Evolutionary conservation across 2,888 invertebrate species (phyloP).

Genomic region (Steromphala cineraria): DNA sequence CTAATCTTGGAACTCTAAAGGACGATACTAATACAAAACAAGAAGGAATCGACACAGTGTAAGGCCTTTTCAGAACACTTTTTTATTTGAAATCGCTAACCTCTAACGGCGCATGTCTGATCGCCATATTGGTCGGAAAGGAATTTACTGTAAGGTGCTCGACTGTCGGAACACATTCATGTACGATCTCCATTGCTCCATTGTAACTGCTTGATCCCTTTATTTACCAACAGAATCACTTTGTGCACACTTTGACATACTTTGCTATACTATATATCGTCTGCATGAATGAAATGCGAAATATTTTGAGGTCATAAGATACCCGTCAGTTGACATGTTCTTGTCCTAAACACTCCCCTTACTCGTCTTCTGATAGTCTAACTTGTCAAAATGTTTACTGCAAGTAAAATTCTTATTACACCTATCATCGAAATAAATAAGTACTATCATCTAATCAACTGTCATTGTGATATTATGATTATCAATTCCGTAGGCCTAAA

Average conservation of each 20-base stretch:
- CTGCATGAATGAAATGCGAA: background rate
- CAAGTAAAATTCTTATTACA: no score
- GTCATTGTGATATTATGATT: no score
- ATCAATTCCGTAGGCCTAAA: no score
- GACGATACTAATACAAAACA: background rate
- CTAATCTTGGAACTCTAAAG: slow-evolving; percentile 5
- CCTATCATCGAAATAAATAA: no score
- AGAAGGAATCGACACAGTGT: background rate
- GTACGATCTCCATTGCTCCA: background rate
- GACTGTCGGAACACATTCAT: slow-evolving; percentile 7
- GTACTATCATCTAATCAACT: no score
- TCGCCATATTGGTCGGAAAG: slow-evolving; percentile 30
- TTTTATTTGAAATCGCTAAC: slow-evolving; percentile 25
- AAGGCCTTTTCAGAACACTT: slow-evolving; percentile 14
- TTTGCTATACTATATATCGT: background rate
- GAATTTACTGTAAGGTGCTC: slow-evolving; percentile 29
- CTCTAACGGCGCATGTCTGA: slow-evolving; percentile 25
- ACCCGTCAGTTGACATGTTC: background rate
- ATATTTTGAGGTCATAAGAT: background rate
- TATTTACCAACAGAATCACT: background rate
- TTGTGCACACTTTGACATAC: background rate
- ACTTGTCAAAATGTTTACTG: background rate
- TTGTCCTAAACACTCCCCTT: background rate
- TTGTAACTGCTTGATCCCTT: background rate
- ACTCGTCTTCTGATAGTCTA: background rate